Evolutionary conservation across 2,797 vertebrate genomes (phyloP), one percentile per base, ranked within the genome.

Genomic region (Gastrophryne carolinensis): DNA sequence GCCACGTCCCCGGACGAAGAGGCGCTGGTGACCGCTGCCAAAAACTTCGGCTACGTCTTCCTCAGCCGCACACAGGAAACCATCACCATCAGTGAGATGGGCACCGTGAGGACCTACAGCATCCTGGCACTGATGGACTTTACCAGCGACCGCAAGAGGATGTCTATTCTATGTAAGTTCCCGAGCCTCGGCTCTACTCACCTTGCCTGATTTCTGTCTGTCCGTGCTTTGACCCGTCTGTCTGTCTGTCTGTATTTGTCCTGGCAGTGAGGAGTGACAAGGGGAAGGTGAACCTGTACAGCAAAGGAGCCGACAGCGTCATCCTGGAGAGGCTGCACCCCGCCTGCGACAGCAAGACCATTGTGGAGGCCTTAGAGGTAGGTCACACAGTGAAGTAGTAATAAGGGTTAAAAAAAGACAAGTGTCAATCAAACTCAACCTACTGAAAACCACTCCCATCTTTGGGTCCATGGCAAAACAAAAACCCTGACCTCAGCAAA

Each of bases 1-100:
- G 94, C 95, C 0, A 91, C 96, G 0, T 98, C 96, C 37, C 97
- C 97, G 0, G 97, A 99, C 0, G 95, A 98, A 83, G 94, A 93
- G 66, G 92, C 94, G n/a, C 88, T 99, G 57, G 96, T 98, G 21
- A 75, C 89, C 1, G 93, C 94, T 0, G 95, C 95, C 53, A 91
- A 91, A 75, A 94, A 87, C 72, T 61, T 98, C 11, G 96, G 97
- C 12, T 98, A 92, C 0, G 86, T 93, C 29, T 98, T 99, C 73
- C 84, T 95, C n/a, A 90, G 88, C 2, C 91, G 96, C 58, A 96
- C 93, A 0, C 92, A 92, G 81, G 93, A 99, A 65, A 91, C 83
- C 5, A 81, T 99, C 56, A 87, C 90, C 0, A 47, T 98, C 67
- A 88, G 89, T 0, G 96, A 98, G 83, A 82, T 97, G 71, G 97